Evolutionary conservation across 2,797 vertebrate species (phyloP).

Genomic region (Smutsia gigantea): DNA sequence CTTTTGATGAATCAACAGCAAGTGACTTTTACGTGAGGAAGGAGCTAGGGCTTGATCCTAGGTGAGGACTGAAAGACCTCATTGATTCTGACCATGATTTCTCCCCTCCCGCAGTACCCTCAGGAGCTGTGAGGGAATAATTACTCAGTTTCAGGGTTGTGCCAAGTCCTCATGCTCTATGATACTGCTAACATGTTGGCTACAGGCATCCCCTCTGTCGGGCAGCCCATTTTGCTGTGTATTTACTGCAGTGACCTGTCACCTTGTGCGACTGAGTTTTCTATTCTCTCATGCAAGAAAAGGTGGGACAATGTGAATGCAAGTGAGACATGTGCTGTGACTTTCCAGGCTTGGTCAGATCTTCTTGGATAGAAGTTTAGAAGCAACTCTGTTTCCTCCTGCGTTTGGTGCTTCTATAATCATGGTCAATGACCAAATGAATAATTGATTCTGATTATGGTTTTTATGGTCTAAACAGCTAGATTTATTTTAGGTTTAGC

Average conservation of each 20-base stretch:
- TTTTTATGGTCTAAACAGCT: background rate
- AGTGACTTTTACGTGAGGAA: constrained; percentile 30
- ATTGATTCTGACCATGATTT: background rate
- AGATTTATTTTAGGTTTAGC: background rate
- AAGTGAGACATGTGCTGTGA: background rate
- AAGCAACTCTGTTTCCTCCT: background rate
- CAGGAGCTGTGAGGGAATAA: background rate
- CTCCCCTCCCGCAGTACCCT: background rate
- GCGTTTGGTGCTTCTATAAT: accelerated
- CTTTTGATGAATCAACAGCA: background rate
- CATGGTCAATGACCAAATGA: background rate
- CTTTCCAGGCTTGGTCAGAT: background rate
- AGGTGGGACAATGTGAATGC: background rate
- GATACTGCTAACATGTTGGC: background rate
- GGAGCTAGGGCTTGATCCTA: background rate
- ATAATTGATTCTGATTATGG: background rate
- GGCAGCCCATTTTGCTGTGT: background rate
- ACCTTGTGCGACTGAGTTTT: background rate
- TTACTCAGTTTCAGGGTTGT: background rate
- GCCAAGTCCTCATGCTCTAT: background rate
- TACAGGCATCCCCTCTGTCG: background rate
- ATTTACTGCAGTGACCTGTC: background rate
- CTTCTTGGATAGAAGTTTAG: background rate
- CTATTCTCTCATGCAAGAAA: background rate
- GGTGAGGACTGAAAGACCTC: background rate